Base-by-base conservation (phyloP, 2,797 vertebrate species). In the Propithecus deckenii region DNA sequence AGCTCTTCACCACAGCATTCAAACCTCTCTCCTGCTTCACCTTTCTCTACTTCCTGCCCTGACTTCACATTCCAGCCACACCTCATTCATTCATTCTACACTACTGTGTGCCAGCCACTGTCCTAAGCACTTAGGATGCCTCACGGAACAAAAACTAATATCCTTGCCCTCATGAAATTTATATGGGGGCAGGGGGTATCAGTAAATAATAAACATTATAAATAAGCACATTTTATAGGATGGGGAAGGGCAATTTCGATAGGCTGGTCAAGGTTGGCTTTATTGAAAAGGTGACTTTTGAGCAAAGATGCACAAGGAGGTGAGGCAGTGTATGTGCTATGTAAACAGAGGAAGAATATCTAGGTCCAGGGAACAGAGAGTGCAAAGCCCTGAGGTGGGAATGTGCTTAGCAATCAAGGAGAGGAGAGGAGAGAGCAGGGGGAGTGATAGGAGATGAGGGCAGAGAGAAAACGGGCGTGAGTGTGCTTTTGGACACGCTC, bases 1-100 rank as follows among this genome's bases (percentile, higher is more conserved):
- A 95, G 86, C 96, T 95, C 55, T 93, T 95, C 22, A 85, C 30
- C 38, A 76, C 25, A 96, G 48, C 50, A 81, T 69, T 92, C 86
- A 80, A 84, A 65, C 75, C 43, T 59, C 91, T 91, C 30, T 90
- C 46, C 57, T 87, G 15, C 59, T 57, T 93, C 32, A n/a, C 79
- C 14, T 76, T 46, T 59, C 38, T 61, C 65, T 3, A 1, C 55
- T 92, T 97, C 86, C 65, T 91, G 75, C 18, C 71, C 43, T 43
- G 91, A 95, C 55, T 91, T 91, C 52, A 67, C 89, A 96, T 97
- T 97, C 84, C 75, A 89, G 84, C 52, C 80, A 30, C 38, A 71
- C 14, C 79, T 86, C n/a, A 25, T 89, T 81, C 84, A 86, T 81
- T 86, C 75, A 25, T 86, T 89, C 52, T 55, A 9, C 28, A 35